Evolutionary conservation across 2,797 vertebrate genomes (phyloP).

Genomic region (Cryptoprocta ferox): DNA sequence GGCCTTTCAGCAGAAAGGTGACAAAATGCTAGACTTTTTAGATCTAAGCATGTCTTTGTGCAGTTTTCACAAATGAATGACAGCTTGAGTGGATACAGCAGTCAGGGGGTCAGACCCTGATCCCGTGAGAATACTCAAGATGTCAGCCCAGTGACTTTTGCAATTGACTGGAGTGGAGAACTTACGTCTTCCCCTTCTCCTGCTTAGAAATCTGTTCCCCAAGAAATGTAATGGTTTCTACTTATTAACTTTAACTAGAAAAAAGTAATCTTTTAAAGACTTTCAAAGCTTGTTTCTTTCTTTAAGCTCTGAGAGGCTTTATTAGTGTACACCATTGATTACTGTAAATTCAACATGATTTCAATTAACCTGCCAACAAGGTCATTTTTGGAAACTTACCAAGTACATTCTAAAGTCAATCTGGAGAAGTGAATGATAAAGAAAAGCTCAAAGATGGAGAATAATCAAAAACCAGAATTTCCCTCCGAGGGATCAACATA

Average conservation of each 20-base stretch:
- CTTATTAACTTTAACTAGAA: not conserved
- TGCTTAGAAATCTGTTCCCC: not conserved
- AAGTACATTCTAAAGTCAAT: not conserved
- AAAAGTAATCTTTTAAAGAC: not conserved
- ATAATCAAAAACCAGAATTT: not conserved
- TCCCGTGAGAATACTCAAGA: not conserved
- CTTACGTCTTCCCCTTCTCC: not conserved
- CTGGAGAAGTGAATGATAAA: not conserved
- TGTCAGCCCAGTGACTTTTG: not conserved
- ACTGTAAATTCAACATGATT: not conserved
- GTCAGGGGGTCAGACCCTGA: not conserved
- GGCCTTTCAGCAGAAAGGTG: slow-evolving; percentile 31
- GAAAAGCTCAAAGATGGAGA: not conserved
- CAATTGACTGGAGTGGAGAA: not conserved
- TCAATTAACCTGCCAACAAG: not conserved
- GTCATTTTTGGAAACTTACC: not conserved
- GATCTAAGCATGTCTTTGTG: slow-evolving; percentile 34
- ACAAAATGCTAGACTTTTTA: not conserved
- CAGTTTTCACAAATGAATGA: not conserved
- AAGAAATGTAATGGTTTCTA: not conserved
- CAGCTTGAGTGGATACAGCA: not conserved
- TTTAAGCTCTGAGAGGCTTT: not conserved
- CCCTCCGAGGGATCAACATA: not conserved
- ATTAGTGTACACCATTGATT: not conserved
- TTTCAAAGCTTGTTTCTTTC: not conserved